Conservation (phyloP, 1,140 invertebrate genomes). For the Hyles vespertilio region DNA sequence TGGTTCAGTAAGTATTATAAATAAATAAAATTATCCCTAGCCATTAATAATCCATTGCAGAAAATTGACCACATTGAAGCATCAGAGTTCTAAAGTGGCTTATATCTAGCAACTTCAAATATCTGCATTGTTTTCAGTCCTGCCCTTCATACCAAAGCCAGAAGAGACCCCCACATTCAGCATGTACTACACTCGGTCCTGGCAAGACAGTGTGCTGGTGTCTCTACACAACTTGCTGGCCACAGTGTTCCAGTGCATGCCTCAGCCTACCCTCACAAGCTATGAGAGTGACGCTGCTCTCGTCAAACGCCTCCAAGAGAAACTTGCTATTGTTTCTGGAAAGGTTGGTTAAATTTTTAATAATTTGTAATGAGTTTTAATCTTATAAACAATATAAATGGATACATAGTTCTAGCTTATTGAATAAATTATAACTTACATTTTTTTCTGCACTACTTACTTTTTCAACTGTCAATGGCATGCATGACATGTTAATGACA, state of each 20-base stretch:
- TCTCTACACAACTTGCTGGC: constrained; percentile 96
- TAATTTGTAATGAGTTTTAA: no score
- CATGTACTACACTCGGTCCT: constrained; percentile 93
- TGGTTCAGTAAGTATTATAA: constrained; percentile 92
- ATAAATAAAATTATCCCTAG: not conserved
- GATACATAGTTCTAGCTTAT: no score
- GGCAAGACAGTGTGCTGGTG: constrained; percentile 96
- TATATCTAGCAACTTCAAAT: no score
- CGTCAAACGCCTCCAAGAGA: constrained; percentile 88
- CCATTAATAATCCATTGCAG: not conserved
- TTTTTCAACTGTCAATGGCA: no score
- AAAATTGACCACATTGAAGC: no score
- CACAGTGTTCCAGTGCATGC: constrained; percentile 92
- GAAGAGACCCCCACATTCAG: constrained; percentile 93
- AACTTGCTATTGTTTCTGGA: constrained; percentile 83
- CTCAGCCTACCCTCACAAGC: constrained; percentile 87
- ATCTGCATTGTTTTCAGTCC: constrained; percentile 77
- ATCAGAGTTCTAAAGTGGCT: no score
- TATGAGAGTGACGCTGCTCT: constrained; percentile 90
- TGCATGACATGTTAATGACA: no score
- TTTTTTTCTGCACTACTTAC: no score
- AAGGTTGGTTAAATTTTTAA: constrained; percentile 39
- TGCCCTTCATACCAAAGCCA: constrained; percentile 93
- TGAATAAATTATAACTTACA: no score
- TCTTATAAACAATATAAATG: no score